These are phyloP conservation scores for Sebastes nivosus DNA, from an alignment of 2,797 vertebrate species.

Conservation along the genomic window DNA sequence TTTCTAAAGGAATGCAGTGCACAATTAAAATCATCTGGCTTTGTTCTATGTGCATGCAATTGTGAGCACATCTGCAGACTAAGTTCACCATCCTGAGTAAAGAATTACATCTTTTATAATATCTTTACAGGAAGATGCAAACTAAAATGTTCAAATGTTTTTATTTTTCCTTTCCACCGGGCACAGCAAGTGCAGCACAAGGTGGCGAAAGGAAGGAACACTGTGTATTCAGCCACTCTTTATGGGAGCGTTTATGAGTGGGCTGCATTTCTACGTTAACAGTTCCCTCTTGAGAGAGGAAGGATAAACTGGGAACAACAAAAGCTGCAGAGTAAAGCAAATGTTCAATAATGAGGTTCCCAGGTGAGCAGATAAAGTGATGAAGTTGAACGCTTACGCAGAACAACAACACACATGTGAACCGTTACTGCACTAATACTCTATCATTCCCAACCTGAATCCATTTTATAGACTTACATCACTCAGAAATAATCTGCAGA, in stretches of 20 bases:
- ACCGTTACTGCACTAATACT: background rate
- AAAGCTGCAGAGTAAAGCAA: background rate
- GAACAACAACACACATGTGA: background rate
- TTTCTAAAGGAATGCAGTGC: background rate
- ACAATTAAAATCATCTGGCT: background rate
- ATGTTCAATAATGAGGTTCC: background rate
- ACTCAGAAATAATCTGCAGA: background rate
- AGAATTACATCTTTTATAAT: background rate
- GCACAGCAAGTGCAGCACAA: background rate
- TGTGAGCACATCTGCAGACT: background rate
- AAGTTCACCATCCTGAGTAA: too few relatives aligned
- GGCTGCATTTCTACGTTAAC: slow-evolving; percentile 2
- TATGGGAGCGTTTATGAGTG: slow-evolving; percentile 26
- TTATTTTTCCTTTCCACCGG: background rate
- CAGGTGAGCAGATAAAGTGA: slow-evolving; percentile 1
- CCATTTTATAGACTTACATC: background rate
- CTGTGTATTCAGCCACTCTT: slow-evolving; percentile 9
- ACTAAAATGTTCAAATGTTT: background rate
- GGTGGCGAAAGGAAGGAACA: background rate
- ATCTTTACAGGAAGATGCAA: background rate
- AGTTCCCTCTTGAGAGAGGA: slow-evolving; percentile 10
- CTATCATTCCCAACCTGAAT: background rate
- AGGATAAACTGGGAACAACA: background rate
- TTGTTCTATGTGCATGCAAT: background rate
- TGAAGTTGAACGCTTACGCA: background rate